Conservation (phyloP, 2,113 vertebrate genomes). For the Actenoides hombroni region DNA sequence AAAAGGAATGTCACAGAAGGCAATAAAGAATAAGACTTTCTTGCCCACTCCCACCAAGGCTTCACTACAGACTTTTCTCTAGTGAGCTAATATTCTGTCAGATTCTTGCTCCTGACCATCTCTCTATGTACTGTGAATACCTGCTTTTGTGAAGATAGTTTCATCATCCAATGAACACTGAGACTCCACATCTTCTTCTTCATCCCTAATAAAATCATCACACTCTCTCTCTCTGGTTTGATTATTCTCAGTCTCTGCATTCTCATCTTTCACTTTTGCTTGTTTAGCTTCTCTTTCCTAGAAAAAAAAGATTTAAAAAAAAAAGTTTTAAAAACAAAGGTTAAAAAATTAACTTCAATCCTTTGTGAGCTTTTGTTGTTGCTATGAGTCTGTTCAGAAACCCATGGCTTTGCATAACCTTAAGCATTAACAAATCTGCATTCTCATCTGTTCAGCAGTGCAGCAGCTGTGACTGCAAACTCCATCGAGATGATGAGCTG, state of each 20-base stretch:
- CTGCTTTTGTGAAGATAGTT: slow-evolving; percentile 87
- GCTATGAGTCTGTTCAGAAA: not conserved
- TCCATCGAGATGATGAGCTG: not conserved
- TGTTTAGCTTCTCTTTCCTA: slow-evolving; percentile 78
- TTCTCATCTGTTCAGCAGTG: not conserved
- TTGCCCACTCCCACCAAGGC: not conserved
- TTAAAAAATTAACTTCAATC: not conserved
- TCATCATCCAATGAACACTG: slow-evolving; percentile 87
- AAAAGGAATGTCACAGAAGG: not conserved
- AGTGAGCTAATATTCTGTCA: not conserved
- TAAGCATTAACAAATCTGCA: not conserved
- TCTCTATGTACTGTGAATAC: slow-evolving; percentile 42
- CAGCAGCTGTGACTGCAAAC: not conserved
- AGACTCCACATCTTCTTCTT: slow-evolving; percentile 69
- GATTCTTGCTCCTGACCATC: not conserved
- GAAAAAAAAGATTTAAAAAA: not conserved
- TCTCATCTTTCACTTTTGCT: not conserved
- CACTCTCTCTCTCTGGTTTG: slow-evolving; percentile 13
- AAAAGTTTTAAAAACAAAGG: not conserved
- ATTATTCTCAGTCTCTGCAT: not conserved
- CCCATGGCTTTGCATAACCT: not conserved
- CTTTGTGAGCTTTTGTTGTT: not conserved
- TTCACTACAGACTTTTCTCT: not conserved
- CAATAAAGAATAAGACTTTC: not conserved
- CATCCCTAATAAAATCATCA: slow-evolving; percentile 41